A percentile compares a stretch with the other conserved stretches of the same genome.
Evolutionary conservation across 2,797 vertebrate species (phyloP).

Genomic region (Dendrocincla tyrannina): DNA sequence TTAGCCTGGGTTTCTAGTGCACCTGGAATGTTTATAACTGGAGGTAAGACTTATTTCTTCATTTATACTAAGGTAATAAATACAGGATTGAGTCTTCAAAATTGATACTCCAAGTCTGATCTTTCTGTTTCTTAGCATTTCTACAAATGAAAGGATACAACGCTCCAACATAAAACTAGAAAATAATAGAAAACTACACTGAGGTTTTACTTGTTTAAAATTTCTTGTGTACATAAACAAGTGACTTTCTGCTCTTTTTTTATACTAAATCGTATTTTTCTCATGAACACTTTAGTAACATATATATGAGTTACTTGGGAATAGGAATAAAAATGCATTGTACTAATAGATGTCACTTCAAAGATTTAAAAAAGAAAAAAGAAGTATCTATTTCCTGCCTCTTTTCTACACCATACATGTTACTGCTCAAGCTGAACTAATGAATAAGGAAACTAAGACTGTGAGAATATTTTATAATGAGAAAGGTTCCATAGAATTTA

Average conservation of each 20-base stretch:
- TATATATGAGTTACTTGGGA: neutral
- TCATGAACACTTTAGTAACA: neutral
- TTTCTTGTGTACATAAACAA: neutral
- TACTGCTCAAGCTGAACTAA: neutral
- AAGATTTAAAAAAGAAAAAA: neutral
- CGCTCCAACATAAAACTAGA: neutral
- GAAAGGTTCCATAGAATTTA: neutral
- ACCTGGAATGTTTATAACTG: constrained; percentile 97
- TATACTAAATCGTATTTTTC: neutral
- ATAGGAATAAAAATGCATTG: neutral
- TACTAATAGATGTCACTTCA: neutral
- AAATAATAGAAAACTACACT: neutral
- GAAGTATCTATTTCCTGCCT: neutral
- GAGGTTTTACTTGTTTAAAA: neutral
- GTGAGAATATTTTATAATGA: neutral
- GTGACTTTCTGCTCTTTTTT: neutral
- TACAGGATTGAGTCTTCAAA: neutral
- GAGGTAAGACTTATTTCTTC: constrained; percentile 79
- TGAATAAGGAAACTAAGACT: neutral
- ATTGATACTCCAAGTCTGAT: neutral
- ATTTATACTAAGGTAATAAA: neutral
- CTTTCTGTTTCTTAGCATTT: neutral
- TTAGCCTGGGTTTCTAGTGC: constrained; percentile 95
- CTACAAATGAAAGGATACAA: neutral
- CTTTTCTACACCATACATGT: fast-evolving